These are phyloP conservation scores for Platyura marginata DNA, from an alignment of 1,140 invertebrate species.

Conservation along the genomic window DNA sequence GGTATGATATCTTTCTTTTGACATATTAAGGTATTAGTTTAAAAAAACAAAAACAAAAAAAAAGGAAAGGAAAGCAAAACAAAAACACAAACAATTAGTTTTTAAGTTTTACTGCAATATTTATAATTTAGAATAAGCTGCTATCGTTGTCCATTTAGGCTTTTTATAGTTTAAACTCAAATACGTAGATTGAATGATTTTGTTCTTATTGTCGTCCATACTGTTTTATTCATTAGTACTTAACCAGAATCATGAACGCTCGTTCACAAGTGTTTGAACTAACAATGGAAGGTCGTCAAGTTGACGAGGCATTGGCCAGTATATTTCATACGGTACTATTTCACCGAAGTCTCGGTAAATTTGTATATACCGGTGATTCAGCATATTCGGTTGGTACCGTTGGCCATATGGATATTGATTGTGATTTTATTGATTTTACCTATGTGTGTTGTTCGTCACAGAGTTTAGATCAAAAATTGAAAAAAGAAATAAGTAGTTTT, in stretches of 20 bases:
- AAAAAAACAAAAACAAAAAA: background rate
- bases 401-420: constrained; percentile 88
- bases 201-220: no score
- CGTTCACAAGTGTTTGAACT: constrained; percentile 74
- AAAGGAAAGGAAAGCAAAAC: background rate
- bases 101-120: no score
- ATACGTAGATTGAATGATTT: no score
- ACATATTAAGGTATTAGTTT: background rate
- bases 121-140: no score
- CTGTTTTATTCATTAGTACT: no score
- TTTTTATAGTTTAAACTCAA: no score
- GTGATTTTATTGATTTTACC: constrained; percentile 93
- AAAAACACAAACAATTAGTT: background rate
- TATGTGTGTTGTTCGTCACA: constrained; percentile 86
- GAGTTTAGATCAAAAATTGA: constrained; percentile 51
- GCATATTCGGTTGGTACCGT: constrained; percentile 89
- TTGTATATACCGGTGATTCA: constrained; percentile 81
- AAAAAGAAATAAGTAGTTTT: constrained; percentile 67
- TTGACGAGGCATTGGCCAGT: constrained; percentile 84
- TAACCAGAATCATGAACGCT: constrained; percentile 61
- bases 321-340: constrained; percentile 93
- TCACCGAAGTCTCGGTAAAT: constrained; percentile 87
- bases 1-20: constrained; percentile 30
- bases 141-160: no score
- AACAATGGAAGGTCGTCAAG: constrained; percentile 79